A percentile compares a stretch with the other conserved stretches of the same genome.
Evolutionary conservation across 2,797 vertebrate species (phyloP).

Genomic region (Eulemur coronatus): DNA sequence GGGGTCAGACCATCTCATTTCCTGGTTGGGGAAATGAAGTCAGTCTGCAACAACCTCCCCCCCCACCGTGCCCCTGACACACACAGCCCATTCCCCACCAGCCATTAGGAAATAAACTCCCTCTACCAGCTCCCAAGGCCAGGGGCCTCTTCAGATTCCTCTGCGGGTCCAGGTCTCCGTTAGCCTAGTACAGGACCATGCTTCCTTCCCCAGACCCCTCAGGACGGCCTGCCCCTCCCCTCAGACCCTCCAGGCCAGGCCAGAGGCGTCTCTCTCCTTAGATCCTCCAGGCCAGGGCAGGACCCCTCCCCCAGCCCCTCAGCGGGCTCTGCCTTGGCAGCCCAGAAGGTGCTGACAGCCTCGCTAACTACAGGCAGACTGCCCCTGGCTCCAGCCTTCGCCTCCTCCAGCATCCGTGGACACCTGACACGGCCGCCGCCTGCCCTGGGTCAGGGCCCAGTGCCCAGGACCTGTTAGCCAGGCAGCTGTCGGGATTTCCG

Average conservation of each 20-base stretch:
- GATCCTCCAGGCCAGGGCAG: background rate
- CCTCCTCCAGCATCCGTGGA: constrained; percentile 43
- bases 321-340: background rate
- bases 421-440: constrained; percentile 55
- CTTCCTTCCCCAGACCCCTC: background rate
- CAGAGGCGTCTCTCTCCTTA: background rate
- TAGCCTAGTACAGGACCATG: background rate
- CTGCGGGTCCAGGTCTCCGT: background rate
- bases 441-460: constrained; percentile 58
- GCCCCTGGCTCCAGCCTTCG: constrained; percentile 5
- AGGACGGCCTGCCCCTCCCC: background rate
- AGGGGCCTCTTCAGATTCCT: background rate
- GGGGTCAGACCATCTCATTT: background rate
- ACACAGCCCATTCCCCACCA: background rate
- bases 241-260: background rate
- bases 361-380: constrained; percentile 19
- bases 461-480: constrained; percentile 36
- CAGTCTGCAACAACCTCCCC: background rate
- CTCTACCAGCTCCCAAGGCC: background rate
- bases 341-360: constrained; percentile 61
- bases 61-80: too few relatives aligned
- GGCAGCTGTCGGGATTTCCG: constrained; percentile 73
- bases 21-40: background rate
- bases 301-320: background rate
- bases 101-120: background rate